phyloP scores from a whole-genome alignment of 2,888 invertebrate genomes.

The Drosophila lutescens region DNA sequence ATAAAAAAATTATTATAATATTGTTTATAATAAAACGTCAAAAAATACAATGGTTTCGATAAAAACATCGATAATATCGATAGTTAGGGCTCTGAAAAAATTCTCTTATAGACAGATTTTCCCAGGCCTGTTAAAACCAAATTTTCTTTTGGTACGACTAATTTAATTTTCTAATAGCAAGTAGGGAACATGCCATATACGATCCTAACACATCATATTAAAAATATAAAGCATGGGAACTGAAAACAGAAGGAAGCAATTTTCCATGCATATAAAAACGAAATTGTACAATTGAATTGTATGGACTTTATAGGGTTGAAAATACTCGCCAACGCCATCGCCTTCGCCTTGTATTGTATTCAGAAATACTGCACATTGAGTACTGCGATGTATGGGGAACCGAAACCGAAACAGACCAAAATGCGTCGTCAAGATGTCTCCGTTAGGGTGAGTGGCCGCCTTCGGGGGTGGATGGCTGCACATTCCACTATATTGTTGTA shows the following conservation, averaged over 20 bases:
- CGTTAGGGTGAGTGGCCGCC: constrained; percentile 13
- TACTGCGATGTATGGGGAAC: constrained; percentile 1
- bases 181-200: background rate
- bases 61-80: too few relatives aligned
- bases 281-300: constrained; percentile 10
- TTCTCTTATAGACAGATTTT: too few relatives aligned
- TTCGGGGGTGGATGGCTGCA: constrained; percentile 42
- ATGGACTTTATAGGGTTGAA: constrained; percentile 4
- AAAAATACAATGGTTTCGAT: too few relatives aligned
- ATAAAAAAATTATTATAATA: too few relatives aligned
- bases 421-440: constrained; percentile 25
- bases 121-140: too few relatives aligned
- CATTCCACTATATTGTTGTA: constrained; percentile 1
- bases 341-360: too few relatives aligned
- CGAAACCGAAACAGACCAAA: background rate
- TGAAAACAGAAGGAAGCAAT: constrained; percentile 2
- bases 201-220: too few relatives aligned
- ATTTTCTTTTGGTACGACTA: too few relatives aligned
- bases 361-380: constrained; percentile 2
- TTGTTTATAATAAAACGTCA: too few relatives aligned
- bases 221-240: background rate
- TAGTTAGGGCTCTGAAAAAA: too few relatives aligned
- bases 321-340: background rate
- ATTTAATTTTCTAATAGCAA: background rate
- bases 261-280: background rate